phyloP scores from a whole-genome alignment of 2,888 invertebrate species.

The Sesia apiformis region DNA sequence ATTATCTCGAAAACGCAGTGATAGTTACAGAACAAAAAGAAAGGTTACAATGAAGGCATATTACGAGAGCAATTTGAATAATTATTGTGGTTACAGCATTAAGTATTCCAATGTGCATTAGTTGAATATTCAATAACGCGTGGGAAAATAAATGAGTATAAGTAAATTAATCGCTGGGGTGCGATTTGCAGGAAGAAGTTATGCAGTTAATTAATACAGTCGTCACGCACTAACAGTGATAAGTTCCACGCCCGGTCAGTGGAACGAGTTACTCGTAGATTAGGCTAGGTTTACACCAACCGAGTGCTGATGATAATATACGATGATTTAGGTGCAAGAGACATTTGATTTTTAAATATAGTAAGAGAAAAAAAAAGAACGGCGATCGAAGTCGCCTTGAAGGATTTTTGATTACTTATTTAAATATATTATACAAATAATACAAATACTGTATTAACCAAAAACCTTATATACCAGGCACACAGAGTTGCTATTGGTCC shows the following conservation, averaged over 20 bases:
- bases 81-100: conserved; percentile 39
- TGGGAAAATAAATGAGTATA: conserved; percentile 47
- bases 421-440: no score
- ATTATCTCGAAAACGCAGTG: conserved; percentile 31
- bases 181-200: background rate
- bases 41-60: conserved; percentile 30
- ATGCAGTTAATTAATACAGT: conserved; percentile 1
- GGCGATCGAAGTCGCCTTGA: no score
- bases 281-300: no score
- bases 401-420: no score
- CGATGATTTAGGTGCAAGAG: no score
- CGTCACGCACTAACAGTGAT: background rate
- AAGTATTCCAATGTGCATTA: conserved; percentile 27
- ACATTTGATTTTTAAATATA: no score
- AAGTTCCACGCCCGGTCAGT: background rate
- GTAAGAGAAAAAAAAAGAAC: no score
- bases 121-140: conserved; percentile 47
- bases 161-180: conserved; percentile 2
- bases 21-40: conserved; percentile 27
- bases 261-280: no score
- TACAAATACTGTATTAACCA: no score
- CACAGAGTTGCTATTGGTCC: no score
- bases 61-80: conserved; percentile 48
- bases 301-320: no score
- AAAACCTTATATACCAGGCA: no score